Evolutionary conservation across 2,888 invertebrate genomes (phyloP).

Genomic region (Deilephila elpenor): DNA sequence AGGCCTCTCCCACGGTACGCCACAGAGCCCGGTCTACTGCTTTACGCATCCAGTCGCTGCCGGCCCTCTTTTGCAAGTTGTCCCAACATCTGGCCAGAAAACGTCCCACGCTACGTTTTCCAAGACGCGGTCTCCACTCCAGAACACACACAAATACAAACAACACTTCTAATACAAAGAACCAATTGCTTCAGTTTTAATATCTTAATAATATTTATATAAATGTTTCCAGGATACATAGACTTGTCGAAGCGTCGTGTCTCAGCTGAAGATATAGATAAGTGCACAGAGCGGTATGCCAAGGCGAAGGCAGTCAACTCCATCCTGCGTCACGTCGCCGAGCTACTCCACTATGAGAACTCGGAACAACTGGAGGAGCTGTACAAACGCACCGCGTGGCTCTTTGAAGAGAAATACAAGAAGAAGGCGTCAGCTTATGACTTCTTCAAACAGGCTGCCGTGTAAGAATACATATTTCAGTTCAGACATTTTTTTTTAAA

Average conservation of each 20-base stretch:
- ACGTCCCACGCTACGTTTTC: no score
- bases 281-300: constrained; percentile 99
- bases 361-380: constrained; percentile 97
- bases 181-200: no score
- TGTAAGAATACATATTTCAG: constrained; percentile 85
- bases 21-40: no score
- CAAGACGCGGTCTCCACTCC: no score
- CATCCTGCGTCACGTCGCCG: constrained; percentile 98
- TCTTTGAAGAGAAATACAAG: constrained; percentile 98
- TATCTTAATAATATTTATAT: background rate
- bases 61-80: no score
- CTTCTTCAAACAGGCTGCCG: constrained; percentile 98
- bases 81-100: no score
- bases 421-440: constrained; percentile 98
- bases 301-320: constrained; percentile 99
- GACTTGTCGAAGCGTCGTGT: constrained; percentile 99
- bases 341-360: constrained; percentile 94
- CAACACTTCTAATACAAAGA: no score
- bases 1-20: no score
- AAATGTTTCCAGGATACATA: constrained; percentile 92
- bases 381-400: constrained; percentile 98
- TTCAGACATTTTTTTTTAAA: background rate
- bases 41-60: no score
- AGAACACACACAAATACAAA: no score
- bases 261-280: constrained; percentile 98